Evolutionary conservation across 2,888 invertebrate genomes (phyloP), one percentile per base, ranked within the genome.

Genomic region (Andrena haemorrhoa): DNA sequence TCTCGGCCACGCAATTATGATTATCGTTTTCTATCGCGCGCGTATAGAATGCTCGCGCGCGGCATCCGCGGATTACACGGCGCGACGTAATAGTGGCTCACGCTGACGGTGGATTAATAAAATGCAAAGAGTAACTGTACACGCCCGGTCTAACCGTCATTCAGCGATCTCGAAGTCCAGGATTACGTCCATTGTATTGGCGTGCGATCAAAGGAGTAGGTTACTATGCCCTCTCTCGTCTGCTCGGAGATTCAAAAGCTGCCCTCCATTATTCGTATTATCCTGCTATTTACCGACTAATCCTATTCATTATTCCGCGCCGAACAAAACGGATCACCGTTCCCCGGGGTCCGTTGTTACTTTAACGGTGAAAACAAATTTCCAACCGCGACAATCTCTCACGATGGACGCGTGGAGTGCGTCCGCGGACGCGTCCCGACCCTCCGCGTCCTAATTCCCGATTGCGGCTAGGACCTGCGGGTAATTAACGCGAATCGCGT

Each of bases 331-430:
- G 73, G 70, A 64, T 63, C 70, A 64, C 74, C 80, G 75, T 78
- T 74, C 64, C 51, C 64, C 51, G 7, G 29, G 29, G 47, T 35
- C 69, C 66, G 69, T 80, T 83, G 76, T 77, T 85, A 74, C 26
- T 26, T 23, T 85, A 87, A 86, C 87, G 88, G 87, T 80, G 75
- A 26, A 56, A 26, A 41, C 4, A 64, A 77, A 74, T 51, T 53
- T 78, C 35, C 61, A 71, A 26, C 47, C 60, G 12, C 31, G 33
- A 26, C 49, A 8, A 63, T 70, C 79, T 87, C 87, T 71, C 85
- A 87, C 77, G 81, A 61, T 79, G 83, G 85, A 83, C 87, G 4
- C n/a, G 41, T 16, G 41, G 41, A 41, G 41, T 3, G 41, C 4
- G 12, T 8, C 31, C 33, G 26, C 10, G 31, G 64, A 69, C 53